Base-by-base conservation (phyloP, 53 echinoderm and acorn worm genomes). In the Echinometra lucunter region DNA sequence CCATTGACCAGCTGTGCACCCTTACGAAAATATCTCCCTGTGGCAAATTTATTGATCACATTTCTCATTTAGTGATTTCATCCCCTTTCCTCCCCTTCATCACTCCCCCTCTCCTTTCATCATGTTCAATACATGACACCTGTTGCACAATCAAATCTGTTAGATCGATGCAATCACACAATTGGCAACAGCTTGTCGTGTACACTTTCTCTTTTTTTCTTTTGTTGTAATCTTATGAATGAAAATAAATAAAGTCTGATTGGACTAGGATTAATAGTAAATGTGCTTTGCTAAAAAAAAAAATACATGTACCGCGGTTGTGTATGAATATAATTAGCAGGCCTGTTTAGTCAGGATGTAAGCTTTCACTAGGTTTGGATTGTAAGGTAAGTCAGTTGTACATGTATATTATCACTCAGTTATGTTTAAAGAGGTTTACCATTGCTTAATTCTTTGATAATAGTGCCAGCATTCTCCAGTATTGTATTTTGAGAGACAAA, bases 151-250 rank as follows among this genome's bases (percentile, higher is more conserved):
- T 21, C 40, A 78, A 78, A 78, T 78, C 78, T 40, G 78, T 23
- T 78, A 32, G 30, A 32, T 69, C 69, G 8, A 74, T 40, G 78
- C 78, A 40, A 78, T 12, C 40, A 12, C 9, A 19, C 78, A 78
- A 78, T 78, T 78, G 78, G 78, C 78, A 78, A 38, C 78, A 78
- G 78, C 78, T 78, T 78, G 78, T 19, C 17, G 3, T 78, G 13
- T 6, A 42, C 18, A 42, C 23, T 19, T 75, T 35, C 21, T 88
- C n/a, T 55, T 88, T 88, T 37, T 88, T 19, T 88, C 56, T 88
- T 88, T 27, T 34, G 72, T 63, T 63, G 63, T 23, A 72, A 72
- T 35, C 15, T 72, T 12, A 32, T 35, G 12, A 78, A 40, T 40
- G 78, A 78, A 69, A 78, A 78, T 40, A 78, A 18, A 23, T 19